phyloP scores from a whole-genome alignment of 2,113 vertebrate genomes.

The Eurypyga helias region DNA sequence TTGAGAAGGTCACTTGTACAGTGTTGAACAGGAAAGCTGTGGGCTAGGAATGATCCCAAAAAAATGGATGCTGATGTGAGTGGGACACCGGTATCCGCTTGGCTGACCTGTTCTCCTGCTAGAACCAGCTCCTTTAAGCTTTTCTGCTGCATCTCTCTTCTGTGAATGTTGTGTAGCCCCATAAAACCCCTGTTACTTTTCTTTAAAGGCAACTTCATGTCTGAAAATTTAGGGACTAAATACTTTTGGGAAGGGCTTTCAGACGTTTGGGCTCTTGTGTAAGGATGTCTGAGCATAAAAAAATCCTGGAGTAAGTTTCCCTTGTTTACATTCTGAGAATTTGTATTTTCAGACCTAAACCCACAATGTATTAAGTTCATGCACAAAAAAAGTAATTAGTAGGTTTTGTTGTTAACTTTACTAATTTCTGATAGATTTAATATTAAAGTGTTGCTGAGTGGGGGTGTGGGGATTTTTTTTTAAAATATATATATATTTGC shows the following conservation, averaged over 20 bases:
- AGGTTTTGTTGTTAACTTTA: not conserved
- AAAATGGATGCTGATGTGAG: rapidly evolving
- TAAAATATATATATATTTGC: no score
- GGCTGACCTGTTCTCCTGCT: not conserved
- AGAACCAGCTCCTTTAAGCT: not conserved
- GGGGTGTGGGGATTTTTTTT: not conserved
- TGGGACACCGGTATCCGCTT: rapidly evolving
- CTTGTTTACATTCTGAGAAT: not conserved
- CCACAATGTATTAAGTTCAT: not conserved
- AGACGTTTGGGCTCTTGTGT: not conserved
- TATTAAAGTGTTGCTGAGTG: not conserved
- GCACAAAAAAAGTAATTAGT: not conserved
- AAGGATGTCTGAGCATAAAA: not conserved
- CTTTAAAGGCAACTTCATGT: not conserved
- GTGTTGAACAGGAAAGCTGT: not conserved
- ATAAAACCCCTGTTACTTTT: rapidly evolving
- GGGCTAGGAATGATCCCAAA: not conserved
- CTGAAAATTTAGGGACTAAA: not conserved
- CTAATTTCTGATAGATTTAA: not conserved
- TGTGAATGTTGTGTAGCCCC: not conserved
- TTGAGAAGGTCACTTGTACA: not conserved
- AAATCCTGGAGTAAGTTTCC: not conserved
- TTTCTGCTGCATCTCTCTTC: rapidly evolving
- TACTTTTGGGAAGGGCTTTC: not conserved
- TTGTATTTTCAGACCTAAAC: not conserved